Evolutionary conservation across 2,888 invertebrate genomes (phyloP).

Genomic region (Serrognathus titanus): DNA sequence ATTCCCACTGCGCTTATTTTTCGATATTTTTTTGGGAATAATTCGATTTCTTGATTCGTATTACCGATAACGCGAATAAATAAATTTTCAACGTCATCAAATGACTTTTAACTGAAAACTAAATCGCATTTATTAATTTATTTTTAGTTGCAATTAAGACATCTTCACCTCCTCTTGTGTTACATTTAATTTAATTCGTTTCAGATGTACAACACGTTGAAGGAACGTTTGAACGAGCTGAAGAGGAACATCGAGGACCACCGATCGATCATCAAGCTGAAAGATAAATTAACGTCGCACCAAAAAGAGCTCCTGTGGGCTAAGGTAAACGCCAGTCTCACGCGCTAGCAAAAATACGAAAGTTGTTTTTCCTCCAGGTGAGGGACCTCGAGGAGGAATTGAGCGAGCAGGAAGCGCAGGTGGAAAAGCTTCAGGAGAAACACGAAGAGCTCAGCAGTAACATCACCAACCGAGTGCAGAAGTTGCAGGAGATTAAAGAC

Average conservation of each 20-base stretch:
- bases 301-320: conserved; percentile 36
- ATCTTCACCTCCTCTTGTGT: too few relatives aligned
- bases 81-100: too few relatives aligned
- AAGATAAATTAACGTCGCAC: conserved; percentile 36
- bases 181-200: not conserved
- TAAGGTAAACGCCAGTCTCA: conserved; percentile 15
- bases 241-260: conserved; percentile 37
- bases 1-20: too few relatives aligned
- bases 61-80: too few relatives aligned
- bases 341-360: not conserved
- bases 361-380: conserved; percentile 10
- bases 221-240: conserved; percentile 21
- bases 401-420: conserved; percentile 10
- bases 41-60: too few relatives aligned
- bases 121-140: too few relatives aligned
- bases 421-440: conserved; percentile 12
- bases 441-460: conserved; percentile 36
- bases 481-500: conserved; percentile 44
- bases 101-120: too few relatives aligned
- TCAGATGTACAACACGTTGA: conserved; percentile 32
- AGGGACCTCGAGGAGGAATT: conserved; percentile 20
- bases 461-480: conserved; percentile 44
- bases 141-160: too few relatives aligned
- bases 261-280: conserved; percentile 36
- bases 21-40: too few relatives aligned